phyloP scores from a whole-genome alignment of 2,113 vertebrate species.

The Calidris pygmaea region DNA sequence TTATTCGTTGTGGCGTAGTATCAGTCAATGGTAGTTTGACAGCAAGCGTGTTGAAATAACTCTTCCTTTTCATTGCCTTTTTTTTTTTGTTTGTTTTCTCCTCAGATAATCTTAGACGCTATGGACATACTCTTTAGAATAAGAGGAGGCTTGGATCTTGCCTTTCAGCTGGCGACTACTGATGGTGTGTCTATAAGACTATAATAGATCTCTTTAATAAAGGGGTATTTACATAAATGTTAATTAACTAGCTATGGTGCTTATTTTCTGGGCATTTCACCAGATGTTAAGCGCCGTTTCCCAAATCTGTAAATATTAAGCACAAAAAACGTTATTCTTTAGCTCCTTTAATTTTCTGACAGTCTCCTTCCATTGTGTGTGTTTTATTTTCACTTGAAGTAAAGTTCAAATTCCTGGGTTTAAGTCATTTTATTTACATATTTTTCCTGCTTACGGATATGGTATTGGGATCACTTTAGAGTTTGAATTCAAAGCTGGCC shows the following conservation, averaged over 20 bases:
- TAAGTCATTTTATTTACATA: neutral
- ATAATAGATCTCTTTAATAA: neutral
- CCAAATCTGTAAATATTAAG: neutral
- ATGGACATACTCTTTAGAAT: conserved; percentile 80
- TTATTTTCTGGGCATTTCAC: neutral
- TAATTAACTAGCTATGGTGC: neutral
- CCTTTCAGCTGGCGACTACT: conserved; percentile 76
- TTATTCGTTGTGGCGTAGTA: neutral
- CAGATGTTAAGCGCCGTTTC: neutral
- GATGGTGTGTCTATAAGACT: conserved; percentile 71
- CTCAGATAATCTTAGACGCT: conserved; percentile 67
- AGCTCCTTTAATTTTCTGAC: neutral
- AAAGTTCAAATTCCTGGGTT: neutral
- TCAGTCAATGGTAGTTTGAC: neutral
- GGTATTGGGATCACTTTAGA: neutral
- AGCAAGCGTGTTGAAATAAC: neutral
- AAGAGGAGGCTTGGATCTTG: conserved; percentile 81
- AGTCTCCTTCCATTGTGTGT: neutral
- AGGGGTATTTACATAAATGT: neutral
- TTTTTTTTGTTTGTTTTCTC: neutral
- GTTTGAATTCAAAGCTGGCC: neutral
- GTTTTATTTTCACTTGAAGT: neutral
- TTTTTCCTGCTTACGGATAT: neutral
- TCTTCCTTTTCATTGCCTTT: rapidly evolving
- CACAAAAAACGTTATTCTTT: neutral